These are phyloP conservation scores for Rhinichthys klamathensis DNA, from an alignment of 2,113 vertebrate species.

Conservation along the genomic window DNA sequence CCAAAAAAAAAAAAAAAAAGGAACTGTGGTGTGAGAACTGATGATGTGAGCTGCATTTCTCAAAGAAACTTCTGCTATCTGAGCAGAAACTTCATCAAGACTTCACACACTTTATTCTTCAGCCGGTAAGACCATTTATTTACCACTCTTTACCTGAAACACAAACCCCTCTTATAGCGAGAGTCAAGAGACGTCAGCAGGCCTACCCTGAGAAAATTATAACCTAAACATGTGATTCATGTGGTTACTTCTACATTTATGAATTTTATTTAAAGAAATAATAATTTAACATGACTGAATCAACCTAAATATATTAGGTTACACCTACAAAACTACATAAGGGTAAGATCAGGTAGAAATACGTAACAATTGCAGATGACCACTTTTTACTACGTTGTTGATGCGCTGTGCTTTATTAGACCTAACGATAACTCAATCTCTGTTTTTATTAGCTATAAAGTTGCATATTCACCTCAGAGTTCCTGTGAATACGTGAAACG, in stretches of 20 bases:
- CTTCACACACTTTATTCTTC: neutral
- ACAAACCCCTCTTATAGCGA: neutral
- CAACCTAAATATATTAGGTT: too few species aligned
- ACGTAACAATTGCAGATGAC: too few species aligned
- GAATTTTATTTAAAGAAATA: too few species aligned
- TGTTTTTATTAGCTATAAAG: neutral
- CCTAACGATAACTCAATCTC: neutral
- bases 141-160: neutral
- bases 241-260: too few species aligned
- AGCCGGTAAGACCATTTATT: neutral
- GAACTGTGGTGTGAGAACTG: conserved; percentile 15
- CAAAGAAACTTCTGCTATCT: neutral
- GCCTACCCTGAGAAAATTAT: too few species aligned
- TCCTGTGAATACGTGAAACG: neutral
- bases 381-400: neutral
- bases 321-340: too few species aligned
- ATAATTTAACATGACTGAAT: too few species aligned
- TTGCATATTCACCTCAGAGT: neutral
- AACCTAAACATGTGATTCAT: too few species aligned
- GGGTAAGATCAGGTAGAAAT: too few species aligned
- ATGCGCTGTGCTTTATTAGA: neutral
- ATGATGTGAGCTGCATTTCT: neutral
- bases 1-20: neutral
- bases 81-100: neutral
- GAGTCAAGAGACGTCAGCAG: neutral